Base-by-base conservation (phyloP, 2,888 invertebrate genomes). In the Agrotis puta region DNA sequence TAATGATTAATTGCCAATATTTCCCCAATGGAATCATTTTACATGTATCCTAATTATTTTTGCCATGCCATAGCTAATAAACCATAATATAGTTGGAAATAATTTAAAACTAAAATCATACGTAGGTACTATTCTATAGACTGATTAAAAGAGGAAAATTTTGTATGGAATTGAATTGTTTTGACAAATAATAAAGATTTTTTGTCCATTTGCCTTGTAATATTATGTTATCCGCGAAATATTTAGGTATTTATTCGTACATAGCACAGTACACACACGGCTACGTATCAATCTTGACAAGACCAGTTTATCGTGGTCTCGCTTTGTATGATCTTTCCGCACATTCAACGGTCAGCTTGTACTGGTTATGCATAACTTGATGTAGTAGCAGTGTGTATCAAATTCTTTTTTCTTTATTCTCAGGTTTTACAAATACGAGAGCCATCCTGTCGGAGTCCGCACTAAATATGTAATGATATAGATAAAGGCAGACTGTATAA, bases 21-120 rank as follows among this genome's bases (percentile, higher is more conserved):
- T 66, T 62, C 79, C 78, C 67, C 45, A 2, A 47, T 47, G 64
- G 70, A 58, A 70, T 70, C 22, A 45, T 70, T 67, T 64, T 66
- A 50, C 61, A 67, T 74, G 57, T 54, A 70, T 66, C 45, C 66
- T 64, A 67, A 75, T 79, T 79, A 64, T 70, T 58, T 70, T 73
- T 66, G 43, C 33, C 59, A 33, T 64, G 65, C 56, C 45, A 56
- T 57, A 62, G 39, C 56, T 50, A 27, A 14, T 53, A 62, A 45
- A 64, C 22, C 16, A 27, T 48, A 73, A 59, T 57, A 45, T n/a
- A 43, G 50, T 45, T 53, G 22, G 20, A 16, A 9, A 11, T 33
- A 68, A 62, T 64, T 78, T 68, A 63, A 5, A 58, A 33, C 45
- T 64, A n/a, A 20, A 50, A 47, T 72, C 20, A 58, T 20, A 3